Base-by-base conservation (phyloP, 1,140 invertebrate genomes). In the Linepithema humile region DNA sequence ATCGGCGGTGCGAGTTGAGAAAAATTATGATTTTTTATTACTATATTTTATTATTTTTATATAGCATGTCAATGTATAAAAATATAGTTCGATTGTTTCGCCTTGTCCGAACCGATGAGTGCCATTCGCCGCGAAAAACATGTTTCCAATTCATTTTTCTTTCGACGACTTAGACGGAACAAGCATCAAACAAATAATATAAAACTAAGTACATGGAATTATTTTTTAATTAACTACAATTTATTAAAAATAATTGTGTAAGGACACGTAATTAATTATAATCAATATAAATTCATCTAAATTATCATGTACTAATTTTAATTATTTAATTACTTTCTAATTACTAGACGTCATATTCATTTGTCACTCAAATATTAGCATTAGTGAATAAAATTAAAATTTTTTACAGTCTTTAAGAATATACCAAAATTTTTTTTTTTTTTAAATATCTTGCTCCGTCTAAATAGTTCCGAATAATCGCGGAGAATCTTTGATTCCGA, bases 151-250 rank as follows among this genome's bases (percentile, higher is more conserved):
- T 38, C 35, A n/a, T 9, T 40, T 10, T 4, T 4, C 17, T 0
- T 1, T 43, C 15, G 35, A 67, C 15, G 35, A 67, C 67, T 53
- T 78, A 78, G 60, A 53, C 60, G 45, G 60, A 78, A 32, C 40
- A 32, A 67, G 29, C 10, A 40, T n/a, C 17, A 10, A 62, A 1
- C 40, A 75, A 45, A 32, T 75, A 2, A 10, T 29, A 4, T 74
- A 43, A 74, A 3, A 10, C 23, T 1, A 57, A 29, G 35, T 26
- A 1, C 23, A 60, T 5, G 23, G 1, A 23, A 60, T 38, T 15
- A 26, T 60, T 62, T 74, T 32, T 60, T 43, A n/a, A n/a, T n/a
- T n/a, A n/a, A n/a, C n/a, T n/a, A n/a, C n/a, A n/a, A n/a, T n/a
- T n/a, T n/a, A n/a, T n/a, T n/a, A n/a, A n/a, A n/a, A n/a, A n/a